Base-by-base conservation (phyloP, 2,797 vertebrate species). In the Chelon auratus region DNA sequence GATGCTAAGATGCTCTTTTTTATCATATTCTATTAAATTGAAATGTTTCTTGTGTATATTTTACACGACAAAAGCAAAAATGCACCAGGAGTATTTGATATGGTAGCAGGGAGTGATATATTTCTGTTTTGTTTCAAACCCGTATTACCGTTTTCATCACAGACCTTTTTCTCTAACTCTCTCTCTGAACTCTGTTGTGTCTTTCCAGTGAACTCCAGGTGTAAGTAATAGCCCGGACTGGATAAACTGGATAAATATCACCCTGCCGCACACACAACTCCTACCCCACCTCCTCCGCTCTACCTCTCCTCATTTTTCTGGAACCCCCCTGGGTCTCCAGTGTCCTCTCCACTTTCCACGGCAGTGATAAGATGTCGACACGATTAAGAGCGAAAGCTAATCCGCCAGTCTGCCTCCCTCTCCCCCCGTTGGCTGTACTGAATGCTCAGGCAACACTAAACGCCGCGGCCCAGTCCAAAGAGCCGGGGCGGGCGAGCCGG, bases 351-450 rank as follows among this genome's bases (percentile, higher is more conserved):
- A 77, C 95, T 97, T 97, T 95, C 93, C 90, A 82, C 85, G 72
- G 30, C 62, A 87, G 91, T 93, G 95, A 96, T 97, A 97, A 96
- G 95, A 92, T 96, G 95, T 93, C 96, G 91, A 92, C 94, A 93
- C 91, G 95, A 97, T 97, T 97, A 96, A 95, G 95, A 95, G 93
- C 89, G 95, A 96, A 98, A 96, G 94, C 94, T 94, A 95, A 97
- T 96, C 96, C 86, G 68, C 75, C 42, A 64, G 84, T 75, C 79
- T 56, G 30, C 51, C 72, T 52, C 73, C 24, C 68, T 45, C 51
- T 18, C 20, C 51, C 40, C 55, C 55, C 62, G 87, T 87, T 90
- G 90, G 88, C 85, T 83, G 89, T 95, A 90, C 92, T 92, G 91
- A 95, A 94, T 94, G 92, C 93, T 95, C 89, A 82, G 90, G 89